phyloP scores from a whole-genome alignment of 2,113 vertebrate genomes.

The Oncorhynchus tshawytscha region DNA sequence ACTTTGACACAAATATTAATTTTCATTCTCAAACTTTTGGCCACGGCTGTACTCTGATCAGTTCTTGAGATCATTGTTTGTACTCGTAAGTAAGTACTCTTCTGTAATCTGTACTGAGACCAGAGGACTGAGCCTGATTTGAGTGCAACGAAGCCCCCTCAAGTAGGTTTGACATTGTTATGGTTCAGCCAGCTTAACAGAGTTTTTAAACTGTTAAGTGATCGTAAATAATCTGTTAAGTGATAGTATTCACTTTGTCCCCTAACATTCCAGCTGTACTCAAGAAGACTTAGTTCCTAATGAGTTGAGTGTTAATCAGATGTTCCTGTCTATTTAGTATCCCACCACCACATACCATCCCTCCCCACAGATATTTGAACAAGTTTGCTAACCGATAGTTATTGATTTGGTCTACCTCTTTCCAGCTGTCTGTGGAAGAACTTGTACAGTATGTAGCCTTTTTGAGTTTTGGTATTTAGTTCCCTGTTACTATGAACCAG shows the following conservation, averaged over 20 bases:
- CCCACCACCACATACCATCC: not conserved
- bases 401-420: not conserved
- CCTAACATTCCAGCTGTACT: constrained; percentile 57
- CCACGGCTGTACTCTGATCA: not conserved
- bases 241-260: constrained; percentile 35
- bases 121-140: not conserved
- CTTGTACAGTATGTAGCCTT: not conserved
- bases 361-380: not conserved
- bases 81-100: not conserved
- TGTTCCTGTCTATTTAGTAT: constrained; percentile 9
- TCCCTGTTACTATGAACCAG: not conserved
- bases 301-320: constrained; percentile 28
- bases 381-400: not conserved
- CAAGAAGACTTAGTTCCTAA: constrained; percentile 55
- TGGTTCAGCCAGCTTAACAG: not conserved
- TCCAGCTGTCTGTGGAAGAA: constrained; percentile 7
- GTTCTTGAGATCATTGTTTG: not conserved
- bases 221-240: constrained; percentile 6
- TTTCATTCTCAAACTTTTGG: too few species aligned
- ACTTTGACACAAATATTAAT: too few species aligned
- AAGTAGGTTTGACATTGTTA: not conserved
- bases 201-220: not conserved
- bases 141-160: not conserved
- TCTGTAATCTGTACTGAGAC: not conserved
- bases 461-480: not conserved